phyloP scores from a whole-genome alignment of 1,140 invertebrate genomes.

The Colletes latitarsis region DNA sequence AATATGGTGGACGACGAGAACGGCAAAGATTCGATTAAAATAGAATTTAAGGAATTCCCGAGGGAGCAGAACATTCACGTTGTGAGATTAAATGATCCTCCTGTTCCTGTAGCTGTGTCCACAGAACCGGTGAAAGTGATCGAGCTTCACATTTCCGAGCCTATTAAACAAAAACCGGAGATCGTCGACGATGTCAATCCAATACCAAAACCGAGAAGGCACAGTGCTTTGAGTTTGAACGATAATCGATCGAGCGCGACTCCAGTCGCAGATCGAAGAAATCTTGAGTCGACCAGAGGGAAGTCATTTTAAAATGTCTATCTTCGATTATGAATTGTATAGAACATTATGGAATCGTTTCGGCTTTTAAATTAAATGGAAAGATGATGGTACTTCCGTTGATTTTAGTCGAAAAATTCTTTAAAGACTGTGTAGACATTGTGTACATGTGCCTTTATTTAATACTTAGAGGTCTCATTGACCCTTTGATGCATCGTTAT shows the following conservation, averaged over 20 bases:
- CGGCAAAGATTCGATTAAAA: conserved; percentile 66
- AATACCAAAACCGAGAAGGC: conserved; percentile 70
- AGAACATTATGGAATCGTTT: conserved; percentile 30
- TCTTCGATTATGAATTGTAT: not conserved
- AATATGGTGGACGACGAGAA: conserved; percentile 64
- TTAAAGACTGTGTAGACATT: conserved; percentile 47
- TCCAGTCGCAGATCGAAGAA: not conserved
- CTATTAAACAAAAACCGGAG: conserved; percentile 69
- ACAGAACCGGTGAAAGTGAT: conserved; percentile 74
- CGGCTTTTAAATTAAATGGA: conserved; percentile 21
- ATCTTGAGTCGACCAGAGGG: conserved; percentile 32
- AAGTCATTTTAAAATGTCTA: conserved; percentile 58
- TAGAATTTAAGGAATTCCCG: conserved; percentile 74
- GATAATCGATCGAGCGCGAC: conserved; percentile 27
- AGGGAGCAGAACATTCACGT: conserved; percentile 72
- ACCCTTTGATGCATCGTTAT: not conserved
- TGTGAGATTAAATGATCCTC: conserved; percentile 68
- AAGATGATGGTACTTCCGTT: not conserved
- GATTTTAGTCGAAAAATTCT: conserved; percentile 20
- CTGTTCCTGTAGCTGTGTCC: conserved; percentile 47
- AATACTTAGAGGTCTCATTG: conserved; percentile 2
- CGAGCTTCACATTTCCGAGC: conserved; percentile 77
- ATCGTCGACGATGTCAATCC: conserved; percentile 68
- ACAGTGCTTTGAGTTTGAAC: conserved; percentile 68
- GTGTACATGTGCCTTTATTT: conserved; percentile 51